phyloP scores from a whole-genome alignment of 2,797 vertebrate genomes.

The Myotis vivesi region DNA sequence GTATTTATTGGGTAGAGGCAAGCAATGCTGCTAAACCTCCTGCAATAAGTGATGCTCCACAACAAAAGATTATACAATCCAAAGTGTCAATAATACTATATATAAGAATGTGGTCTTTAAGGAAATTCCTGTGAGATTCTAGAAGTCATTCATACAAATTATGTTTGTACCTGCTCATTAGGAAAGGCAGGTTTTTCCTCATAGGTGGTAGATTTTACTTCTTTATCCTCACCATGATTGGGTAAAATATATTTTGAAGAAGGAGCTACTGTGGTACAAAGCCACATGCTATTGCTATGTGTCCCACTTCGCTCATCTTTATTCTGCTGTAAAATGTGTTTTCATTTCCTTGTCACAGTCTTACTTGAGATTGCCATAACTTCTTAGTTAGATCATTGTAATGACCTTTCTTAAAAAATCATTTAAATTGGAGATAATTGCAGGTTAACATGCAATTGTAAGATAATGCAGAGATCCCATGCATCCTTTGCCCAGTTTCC shows the following conservation, averaged over 20 bases:
- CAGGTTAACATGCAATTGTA: background rate
- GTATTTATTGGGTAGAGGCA: background rate
- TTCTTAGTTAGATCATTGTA: constrained; percentile 35
- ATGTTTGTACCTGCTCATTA: constrained; percentile 48
- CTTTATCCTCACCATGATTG: background rate
- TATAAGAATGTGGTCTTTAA: constrained; percentile 28
- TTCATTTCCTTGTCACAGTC: background rate
- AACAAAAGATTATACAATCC: background rate
- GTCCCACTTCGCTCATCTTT: background rate
- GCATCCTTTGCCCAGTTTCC: background rate
- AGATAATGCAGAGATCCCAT: background rate
- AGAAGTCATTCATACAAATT: background rate
- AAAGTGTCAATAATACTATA: background rate
- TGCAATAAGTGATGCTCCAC: background rate
- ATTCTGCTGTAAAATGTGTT: background rate
- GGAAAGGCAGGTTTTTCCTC: constrained; percentile 50
- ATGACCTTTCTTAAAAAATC: background rate
- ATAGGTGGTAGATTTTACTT: constrained; percentile 13
- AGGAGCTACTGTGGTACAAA: background rate
- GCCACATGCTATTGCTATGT: background rate
- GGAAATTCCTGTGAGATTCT: constrained; percentile 46
- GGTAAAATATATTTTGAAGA: constrained; percentile 50
- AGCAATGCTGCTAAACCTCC: background rate
- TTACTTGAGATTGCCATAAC: background rate
- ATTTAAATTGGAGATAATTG: constrained; percentile 44